Evolutionary conservation across 1,140 invertebrate genomes (phyloP), one percentile per base, ranked within the genome.

Genomic region (Notospermus geniculatus): DNA sequence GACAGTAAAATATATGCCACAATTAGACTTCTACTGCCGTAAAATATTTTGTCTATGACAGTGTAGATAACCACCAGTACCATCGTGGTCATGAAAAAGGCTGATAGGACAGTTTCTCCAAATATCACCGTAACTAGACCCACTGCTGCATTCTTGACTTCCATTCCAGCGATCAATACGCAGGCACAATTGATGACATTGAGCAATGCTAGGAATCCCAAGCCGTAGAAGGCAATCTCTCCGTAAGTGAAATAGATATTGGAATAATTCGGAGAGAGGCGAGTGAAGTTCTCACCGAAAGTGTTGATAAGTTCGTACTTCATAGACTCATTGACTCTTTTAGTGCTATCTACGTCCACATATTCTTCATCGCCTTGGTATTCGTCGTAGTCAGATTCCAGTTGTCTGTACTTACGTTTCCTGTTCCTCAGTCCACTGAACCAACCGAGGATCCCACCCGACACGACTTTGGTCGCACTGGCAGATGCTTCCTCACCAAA

Each of bases 281-380:
- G 5, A 27, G 46, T 50, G 25, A 50, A 50, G 25, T 50, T 50
- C n/a, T 50, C 46, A 23, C 46, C 46, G 25, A 7, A 50, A 4
- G 46, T 50, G 46, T 50, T 50, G 19, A 50, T n/a, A 5, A 50
- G 4, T 50, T 50, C 46, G 46, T 50, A 50, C 4, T n/a, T 19
- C n/a, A 5, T 19, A 9, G 46, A 4, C 32, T 4, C 15, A 7
- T 36, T 15, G 5, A 36, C 5, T 4, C 5, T 36, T 36, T 36
- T 36, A 4, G 4, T 36, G 32, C 4, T 7, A 15, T 36, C 32
- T 15, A 4, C 32, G 15, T 36, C 32, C 4, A 15, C 15, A 36
- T 15, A 7, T 7, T 36, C 15, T 7, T 15, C 32, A 36, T n/a
- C n/a, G n/a, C n/a, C n/a, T n/a, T n/a, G n/a, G n/a, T n/a, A n/a